Evolutionary conservation across 2,797 vertebrate species (phyloP), one percentile per base, ranked within the genome.

Genomic region (Micrastur ruficollis): DNA sequence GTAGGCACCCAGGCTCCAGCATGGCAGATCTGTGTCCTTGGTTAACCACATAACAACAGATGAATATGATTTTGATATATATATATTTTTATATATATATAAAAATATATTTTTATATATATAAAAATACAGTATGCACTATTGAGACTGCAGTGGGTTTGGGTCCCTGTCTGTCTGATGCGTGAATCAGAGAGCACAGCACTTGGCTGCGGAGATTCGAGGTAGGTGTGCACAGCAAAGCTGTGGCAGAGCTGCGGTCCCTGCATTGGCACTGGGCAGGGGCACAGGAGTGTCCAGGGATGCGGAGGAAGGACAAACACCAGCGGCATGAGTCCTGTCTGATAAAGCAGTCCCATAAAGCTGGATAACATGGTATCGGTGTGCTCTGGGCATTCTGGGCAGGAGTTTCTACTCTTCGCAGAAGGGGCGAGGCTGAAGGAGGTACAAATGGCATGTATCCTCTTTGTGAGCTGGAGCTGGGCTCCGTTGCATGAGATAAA

Each of bases 21-120:
- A 66, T 40, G 55, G 50, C 80, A 95, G 93, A 90, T 78, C 68
- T 90, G 78, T 73, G 75, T 87, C 85, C 85, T 94, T 86, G 67
- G 58, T 38, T 52, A 53, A 90, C 42, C 29, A 81, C 12, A 29
- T 44, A 82, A 87, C 32, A 67, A 83, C 40, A 49, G 18, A 73
- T 72, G 32, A 86, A 42, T 53, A 81, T 74, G 73, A 78, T 34
- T 85, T 87, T n/a, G 25, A 36, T 36, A 50, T 34, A 26, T 78
- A 18, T 32, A 29, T 78, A 6, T 40, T 11, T 32, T 5, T 50
- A n/a, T 47, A 46, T 36, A 36, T 31, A 70, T 27, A 47, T 5
- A 36, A 56, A n/a, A 59, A 32, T 40, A 11, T 52, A 53, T 63
- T 38, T 65, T 20, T 65, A 46, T 61, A 42, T 34, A 29, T 59